phyloP scores from a whole-genome alignment of 2,888 invertebrate species.

The Melieria omissa region DNA sequence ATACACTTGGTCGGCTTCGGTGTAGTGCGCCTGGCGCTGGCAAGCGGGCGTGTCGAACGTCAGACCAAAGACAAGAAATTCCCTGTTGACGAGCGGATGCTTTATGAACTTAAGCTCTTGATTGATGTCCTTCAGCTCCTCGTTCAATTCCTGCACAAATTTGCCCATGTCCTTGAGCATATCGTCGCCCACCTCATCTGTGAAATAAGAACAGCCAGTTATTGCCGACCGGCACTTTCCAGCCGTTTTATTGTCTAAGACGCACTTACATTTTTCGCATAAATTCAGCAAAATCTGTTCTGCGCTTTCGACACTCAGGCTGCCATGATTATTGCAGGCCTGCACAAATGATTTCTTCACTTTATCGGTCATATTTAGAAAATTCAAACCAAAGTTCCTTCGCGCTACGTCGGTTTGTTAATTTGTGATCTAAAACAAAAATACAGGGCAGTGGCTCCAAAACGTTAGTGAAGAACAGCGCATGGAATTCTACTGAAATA shows the following conservation, averaged over 20 bases:
- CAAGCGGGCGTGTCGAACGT: constrained; percentile 47
- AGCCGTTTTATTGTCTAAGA: neutral
- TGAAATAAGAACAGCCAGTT: constrained; percentile 2
- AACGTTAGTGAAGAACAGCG: too few species aligned
- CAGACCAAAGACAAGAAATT: constrained; percentile 51
- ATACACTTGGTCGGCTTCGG: constrained; percentile 50
- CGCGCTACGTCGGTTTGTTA: neutral
- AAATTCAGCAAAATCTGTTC: constrained; percentile 43
- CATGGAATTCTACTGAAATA: too few species aligned
- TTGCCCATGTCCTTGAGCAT: constrained; percentile 19
- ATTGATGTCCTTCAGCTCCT: constrained; percentile 45
- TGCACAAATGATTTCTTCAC: constrained; percentile 50
- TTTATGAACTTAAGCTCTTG: constrained; percentile 51
- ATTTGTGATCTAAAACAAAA: neutral
- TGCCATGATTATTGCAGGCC: constrained; percentile 47
- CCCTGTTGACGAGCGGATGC: constrained; percentile 48
- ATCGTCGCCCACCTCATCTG: constrained; percentile 44
- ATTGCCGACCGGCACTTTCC: too few species aligned
- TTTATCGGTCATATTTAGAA: constrained; percentile 30
- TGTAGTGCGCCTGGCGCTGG: constrained; percentile 47
- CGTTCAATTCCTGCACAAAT: constrained; percentile 48
- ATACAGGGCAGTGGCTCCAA: too few species aligned
- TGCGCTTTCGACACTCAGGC: constrained; percentile 37
- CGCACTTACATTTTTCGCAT: constrained; percentile 47
- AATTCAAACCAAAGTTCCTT: too few species aligned